Base-by-base conservation (phyloP, 2,888 invertebrate species). In the Agriotes lineatus region DNA sequence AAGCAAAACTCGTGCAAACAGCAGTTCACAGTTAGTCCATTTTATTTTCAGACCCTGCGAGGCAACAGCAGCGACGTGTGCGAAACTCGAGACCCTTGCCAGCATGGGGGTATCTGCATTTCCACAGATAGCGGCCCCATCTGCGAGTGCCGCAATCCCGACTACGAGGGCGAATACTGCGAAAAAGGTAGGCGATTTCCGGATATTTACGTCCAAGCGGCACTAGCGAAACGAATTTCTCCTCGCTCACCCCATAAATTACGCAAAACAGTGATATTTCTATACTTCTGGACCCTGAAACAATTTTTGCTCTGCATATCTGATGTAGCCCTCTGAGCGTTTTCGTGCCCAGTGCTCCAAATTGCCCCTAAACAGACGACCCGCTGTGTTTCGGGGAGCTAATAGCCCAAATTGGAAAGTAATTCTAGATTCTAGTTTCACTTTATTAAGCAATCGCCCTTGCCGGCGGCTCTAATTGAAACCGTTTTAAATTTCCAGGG, bases 41-140 rank as follows among this genome's bases (percentile, higher is more conserved):
- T 62, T 61, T 67, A 48, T 0, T 85, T 88, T 4, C 87, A 84
- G 84, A 79, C 81, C 67, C 72, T 83, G 58, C 76, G 89, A 39
- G 89, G 88, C 72, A 93, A 92, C 83, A 91, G 91, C 80, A 93
- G 93, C 67, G 95, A 94, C 81, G 93, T 93, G 1, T 96, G 96
- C 80, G 94, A 95, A 83, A 89, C 93, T 0, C 90, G 93, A 61
- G 95, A 96, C 85, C 97, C 96, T 0, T 99, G 98, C 85, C 93
- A 95, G 82, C 96, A 98, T 80, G 95, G 95, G 2, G 98, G 97
- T 12, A 93, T 96, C 77, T 99, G 98, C 87, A 96, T 97, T 86
- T 96, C 95, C 76, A 96, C 96, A 2, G 97, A 98, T 84, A 93
- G 93, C 72, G 97, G 97, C 16, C 94, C 97, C 45, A 91, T 95